Evolutionary conservation across 2,888 invertebrate genomes (phyloP).

Genomic region (Pycnomerus fuliginosus): DNA sequence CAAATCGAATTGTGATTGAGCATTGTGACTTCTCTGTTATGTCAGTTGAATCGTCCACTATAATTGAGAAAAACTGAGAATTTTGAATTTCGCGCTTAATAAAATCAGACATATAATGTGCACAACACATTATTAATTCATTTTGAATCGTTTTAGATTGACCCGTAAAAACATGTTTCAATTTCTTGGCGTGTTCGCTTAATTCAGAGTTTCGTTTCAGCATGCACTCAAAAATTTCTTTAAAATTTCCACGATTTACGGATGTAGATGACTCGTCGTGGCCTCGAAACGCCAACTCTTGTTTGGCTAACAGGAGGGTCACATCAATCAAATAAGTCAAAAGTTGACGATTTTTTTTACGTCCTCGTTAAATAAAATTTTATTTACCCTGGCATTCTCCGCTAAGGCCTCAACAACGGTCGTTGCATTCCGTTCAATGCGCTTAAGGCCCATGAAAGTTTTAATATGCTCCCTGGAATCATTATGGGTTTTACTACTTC

Average conservation of each 20-base stretch:
- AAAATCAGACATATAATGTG: slow-evolving; percentile 8
- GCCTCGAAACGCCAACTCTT: slow-evolving; percentile 12
- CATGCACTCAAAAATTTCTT: slow-evolving; percentile 5
- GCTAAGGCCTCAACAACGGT: slow-evolving; percentile 2
- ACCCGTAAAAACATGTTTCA: neutral
- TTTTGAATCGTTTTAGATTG: slow-evolving; percentile 16
- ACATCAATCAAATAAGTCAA: slow-evolving; percentile 10
- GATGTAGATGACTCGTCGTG: slow-evolving; percentile 8
- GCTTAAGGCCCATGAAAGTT: neutral
- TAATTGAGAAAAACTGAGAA: slow-evolving; percentile 17
- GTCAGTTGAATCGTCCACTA: slow-evolving; percentile 19
- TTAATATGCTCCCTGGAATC: neutral
- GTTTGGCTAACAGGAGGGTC: slow-evolving; percentile 8
- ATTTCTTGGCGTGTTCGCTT: slow-evolving; percentile 2
- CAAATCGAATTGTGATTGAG: slow-evolving; percentile 14
- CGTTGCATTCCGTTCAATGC: neutral
- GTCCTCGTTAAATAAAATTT: slow-evolving; percentile 9
- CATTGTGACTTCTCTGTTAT: slow-evolving; percentile 17
- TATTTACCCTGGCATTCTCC: slow-evolving; percentile 9
- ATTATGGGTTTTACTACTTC: neutral
- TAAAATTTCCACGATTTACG: slow-evolving; percentile 17
- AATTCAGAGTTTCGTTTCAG: slow-evolving; percentile 7
- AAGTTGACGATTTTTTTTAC: slow-evolving; percentile 12
- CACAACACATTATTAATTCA: slow-evolving; percentile 16
- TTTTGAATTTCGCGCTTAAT: slow-evolving; percentile 17